Evolutionary conservation across 2,113 vertebrate genomes (phyloP).

Genomic region (Brachypodius melanocephalos): DNA sequence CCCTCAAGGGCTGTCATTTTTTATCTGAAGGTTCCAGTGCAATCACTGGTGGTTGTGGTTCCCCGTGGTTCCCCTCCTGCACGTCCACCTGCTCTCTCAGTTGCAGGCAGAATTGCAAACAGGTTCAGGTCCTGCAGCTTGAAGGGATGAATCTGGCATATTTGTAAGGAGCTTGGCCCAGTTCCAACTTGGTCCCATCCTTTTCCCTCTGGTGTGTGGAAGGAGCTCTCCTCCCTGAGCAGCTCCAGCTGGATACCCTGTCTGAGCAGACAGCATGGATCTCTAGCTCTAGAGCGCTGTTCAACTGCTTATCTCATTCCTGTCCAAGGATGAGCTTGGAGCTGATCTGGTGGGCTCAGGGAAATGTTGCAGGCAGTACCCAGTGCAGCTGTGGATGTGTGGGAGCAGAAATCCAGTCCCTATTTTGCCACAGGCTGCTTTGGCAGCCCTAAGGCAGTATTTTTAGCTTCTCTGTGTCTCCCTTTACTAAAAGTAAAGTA

Average conservation of each 20-base stretch:
- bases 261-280: neutral
- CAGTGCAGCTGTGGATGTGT: neutral
- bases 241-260: neutral
- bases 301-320: neutral
- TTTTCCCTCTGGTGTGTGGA: neutral
- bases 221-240: neutral
- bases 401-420: neutral
- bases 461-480: constrained; percentile 1
- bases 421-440: neutral
- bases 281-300: neutral
- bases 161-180: neutral
- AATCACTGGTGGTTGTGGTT: fast-evolving
- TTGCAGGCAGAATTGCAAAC: neutral
- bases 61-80: neutral
- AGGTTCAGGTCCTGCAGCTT: neutral
- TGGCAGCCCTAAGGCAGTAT: neutral
- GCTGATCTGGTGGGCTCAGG: neutral
- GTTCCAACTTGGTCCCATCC: neutral
- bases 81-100: neutral
- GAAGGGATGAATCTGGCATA: neutral
- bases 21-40: neutral
- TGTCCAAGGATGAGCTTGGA: neutral
- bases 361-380: neutral
- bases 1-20: neutral
- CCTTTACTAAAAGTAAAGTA: neutral